A percentile compares a stretch with the other conserved stretches of the same genome.
These are phyloP conservation scores for Toxonevra muliebris DNA, from an alignment of 2,888 invertebrate species.

Conservation along the genomic window DNA sequence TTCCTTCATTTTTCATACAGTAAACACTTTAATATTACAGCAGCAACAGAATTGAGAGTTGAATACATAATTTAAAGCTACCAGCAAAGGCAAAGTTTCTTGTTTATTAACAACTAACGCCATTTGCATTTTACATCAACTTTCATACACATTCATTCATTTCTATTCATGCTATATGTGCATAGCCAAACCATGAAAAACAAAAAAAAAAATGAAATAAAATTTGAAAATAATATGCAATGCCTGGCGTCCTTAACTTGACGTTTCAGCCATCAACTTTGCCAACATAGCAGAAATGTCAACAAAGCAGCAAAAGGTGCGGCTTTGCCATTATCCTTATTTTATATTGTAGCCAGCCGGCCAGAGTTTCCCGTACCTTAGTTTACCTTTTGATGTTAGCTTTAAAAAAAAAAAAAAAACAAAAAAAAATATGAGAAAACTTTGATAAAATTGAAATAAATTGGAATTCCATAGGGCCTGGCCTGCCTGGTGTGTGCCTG, in stretches of 20 bases:
- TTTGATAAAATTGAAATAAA: background rate
- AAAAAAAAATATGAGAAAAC: no score
- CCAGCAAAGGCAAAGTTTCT: no score
- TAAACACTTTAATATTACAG: no score
- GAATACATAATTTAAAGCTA: no score
- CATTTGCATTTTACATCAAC: no score
- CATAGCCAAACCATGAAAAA: no score
- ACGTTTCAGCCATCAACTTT: conserved; percentile 21
- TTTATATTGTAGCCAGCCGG: background rate
- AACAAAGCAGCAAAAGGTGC: conserved; percentile 21
- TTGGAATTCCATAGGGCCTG: background rate
- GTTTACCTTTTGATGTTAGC: conserved; percentile 23
- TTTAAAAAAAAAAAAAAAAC: background rate
- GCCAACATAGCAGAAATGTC: conserved; percentile 2
- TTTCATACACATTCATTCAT: no score
- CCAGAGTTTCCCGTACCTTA: background rate
- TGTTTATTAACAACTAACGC: no score
- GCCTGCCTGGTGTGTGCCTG: conserved; percentile 1
- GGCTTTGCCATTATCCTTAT: conserved; percentile 5
- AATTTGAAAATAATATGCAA: background rate
- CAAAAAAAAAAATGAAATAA: no score
- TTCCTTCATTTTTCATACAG: no score
- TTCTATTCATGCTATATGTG: no score
- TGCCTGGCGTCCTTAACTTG: background rate
- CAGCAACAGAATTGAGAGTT: no score